phyloP scores from a whole-genome alignment of 1,140 invertebrate species.

The Tenebrio molitor region DNA sequence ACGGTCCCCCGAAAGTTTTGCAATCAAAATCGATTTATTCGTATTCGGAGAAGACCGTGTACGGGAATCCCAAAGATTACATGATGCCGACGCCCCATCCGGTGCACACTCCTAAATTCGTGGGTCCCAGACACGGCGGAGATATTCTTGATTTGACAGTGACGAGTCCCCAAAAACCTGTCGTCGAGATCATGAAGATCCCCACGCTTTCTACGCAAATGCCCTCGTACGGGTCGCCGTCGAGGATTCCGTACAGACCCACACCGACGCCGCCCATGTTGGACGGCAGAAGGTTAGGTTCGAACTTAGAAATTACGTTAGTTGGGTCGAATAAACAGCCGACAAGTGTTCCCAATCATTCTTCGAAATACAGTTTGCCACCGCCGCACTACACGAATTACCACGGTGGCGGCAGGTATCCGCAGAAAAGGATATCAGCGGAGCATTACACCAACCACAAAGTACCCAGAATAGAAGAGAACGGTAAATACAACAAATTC shows the following conservation, averaged over 20 bases:
- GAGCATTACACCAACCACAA: slow-evolving; percentile 29
- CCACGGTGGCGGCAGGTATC: slow-evolving; percentile 27
- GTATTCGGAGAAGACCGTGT: slow-evolving; percentile 74
- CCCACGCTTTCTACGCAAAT: slow-evolving; percentile 58
- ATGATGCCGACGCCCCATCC: slow-evolving; percentile 64
- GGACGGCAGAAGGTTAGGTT: slow-evolving; percentile 66
- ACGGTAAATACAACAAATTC: slow-evolving; percentile 51
- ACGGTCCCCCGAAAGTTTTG: slow-evolving; percentile 72
- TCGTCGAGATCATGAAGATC: slow-evolving; percentile 65
- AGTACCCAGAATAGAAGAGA: slow-evolving; percentile 47
- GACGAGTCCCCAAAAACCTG: slow-evolving; percentile 65
- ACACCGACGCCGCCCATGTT: slow-evolving; percentile 52
- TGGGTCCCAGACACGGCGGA: slow-evolving; percentile 64
- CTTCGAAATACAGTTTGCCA: slow-evolving; percentile 31
- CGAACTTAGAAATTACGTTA: slow-evolving; percentile 75
- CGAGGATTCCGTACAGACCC: slow-evolving; percentile 57
- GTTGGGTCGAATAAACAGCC: slow-evolving; percentile 62
- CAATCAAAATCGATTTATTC: slow-evolving; percentile 77
- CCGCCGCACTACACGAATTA: slow-evolving; percentile 39
- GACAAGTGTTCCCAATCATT: slow-evolving; percentile 30
- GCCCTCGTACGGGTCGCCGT: slow-evolving; percentile 52
- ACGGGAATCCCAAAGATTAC: slow-evolving; percentile 80
- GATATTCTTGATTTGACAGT: slow-evolving; percentile 70
- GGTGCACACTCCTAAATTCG: slow-evolving; percentile 63
- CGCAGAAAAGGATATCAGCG: background rate